Conservation (phyloP, 2,797 vertebrate species). For the Craterocephalus amniculus region DNA sequence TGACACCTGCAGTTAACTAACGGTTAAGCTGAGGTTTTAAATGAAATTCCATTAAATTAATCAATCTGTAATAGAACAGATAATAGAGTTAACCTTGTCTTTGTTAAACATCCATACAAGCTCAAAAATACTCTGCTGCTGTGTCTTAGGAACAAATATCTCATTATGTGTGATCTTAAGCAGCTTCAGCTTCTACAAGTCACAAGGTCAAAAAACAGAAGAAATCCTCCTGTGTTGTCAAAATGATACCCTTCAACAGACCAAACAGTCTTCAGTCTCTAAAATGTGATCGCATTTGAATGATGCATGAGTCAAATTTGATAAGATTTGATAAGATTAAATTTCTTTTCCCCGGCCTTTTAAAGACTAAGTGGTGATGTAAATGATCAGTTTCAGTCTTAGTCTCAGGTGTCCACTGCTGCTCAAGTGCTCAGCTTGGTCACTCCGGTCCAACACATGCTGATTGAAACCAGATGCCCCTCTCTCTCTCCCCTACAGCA, state of each 20-base stretch:
- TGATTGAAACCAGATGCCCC: constrained; percentile 78
- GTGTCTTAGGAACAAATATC: constrained; percentile 16
- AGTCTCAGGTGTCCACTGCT: constrained; percentile 19
- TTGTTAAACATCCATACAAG: constrained; percentile 13
- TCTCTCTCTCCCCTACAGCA: constrained; percentile 22
- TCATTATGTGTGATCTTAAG: constrained; percentile 6
- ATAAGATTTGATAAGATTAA: background rate
- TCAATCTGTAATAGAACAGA: background rate
- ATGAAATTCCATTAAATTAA: background rate
- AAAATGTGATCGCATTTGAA: background rate
- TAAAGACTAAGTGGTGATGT: background rate
- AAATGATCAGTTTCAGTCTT: constrained; percentile 10
- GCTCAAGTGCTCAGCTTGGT: constrained; percentile 39
- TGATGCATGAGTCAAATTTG: background rate
- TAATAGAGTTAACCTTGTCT: background rate
- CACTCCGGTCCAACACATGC: constrained; percentile 40
- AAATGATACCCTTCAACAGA: background rate
- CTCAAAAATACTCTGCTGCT: background rate
- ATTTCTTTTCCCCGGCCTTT: background rate
- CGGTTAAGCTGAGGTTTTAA: background rate
- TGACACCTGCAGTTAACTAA: background rate
- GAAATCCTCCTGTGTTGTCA: background rate
- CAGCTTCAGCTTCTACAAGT: background rate
- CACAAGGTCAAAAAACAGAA: background rate
- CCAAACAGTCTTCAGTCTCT: background rate